Evolutionary conservation across 2,797 vertebrate species (phyloP).

Genomic region (Botia almorhae): DNA sequence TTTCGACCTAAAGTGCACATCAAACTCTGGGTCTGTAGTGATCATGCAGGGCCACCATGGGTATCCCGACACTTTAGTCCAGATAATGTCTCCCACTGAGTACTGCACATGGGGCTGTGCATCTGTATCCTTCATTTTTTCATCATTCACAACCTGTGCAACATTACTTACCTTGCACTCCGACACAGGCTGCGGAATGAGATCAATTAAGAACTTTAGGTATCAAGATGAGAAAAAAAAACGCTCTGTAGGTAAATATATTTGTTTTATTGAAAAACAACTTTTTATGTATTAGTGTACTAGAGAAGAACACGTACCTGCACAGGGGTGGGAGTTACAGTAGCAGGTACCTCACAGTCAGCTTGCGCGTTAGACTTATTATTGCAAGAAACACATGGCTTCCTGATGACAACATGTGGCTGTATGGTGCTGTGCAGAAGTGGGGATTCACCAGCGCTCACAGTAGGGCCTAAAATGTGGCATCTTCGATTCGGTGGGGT

Average conservation of each 20-base stretch:
- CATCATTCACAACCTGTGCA: conserved; percentile 58
- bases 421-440: conserved; percentile 11
- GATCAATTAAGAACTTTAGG: not conserved
- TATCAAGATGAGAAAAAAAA: not conserved
- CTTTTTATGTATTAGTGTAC: too few relatives aligned
- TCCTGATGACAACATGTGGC: conserved; percentile 30
- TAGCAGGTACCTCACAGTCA: conserved; percentile 14
- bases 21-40: conserved; percentile 88
- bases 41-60: conserved; percentile 99
- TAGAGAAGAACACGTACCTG: conserved; percentile 37
- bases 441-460: conserved; percentile 27
- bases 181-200: conserved; percentile 28
- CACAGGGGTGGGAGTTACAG: conserved; percentile 18
- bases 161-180: conserved; percentile 64
- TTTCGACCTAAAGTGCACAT: conserved; percentile 87
- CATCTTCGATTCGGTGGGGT: conserved; percentile 69
- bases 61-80: conserved; percentile 96
- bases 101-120: conserved; percentile 72
- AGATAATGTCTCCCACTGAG: conserved; percentile 88
- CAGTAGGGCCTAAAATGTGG: conserved; percentile 25
- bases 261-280: not conserved
- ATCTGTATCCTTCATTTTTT: conserved; percentile 48
- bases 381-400: conserved; percentile 11
- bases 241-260: not conserved
- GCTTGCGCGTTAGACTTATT: conserved; percentile 25